Evolutionary conservation across 2,888 invertebrate species (phyloP), one percentile per base, ranked within the genome.

Genomic region (Agrenia bidenticulata): DNA sequence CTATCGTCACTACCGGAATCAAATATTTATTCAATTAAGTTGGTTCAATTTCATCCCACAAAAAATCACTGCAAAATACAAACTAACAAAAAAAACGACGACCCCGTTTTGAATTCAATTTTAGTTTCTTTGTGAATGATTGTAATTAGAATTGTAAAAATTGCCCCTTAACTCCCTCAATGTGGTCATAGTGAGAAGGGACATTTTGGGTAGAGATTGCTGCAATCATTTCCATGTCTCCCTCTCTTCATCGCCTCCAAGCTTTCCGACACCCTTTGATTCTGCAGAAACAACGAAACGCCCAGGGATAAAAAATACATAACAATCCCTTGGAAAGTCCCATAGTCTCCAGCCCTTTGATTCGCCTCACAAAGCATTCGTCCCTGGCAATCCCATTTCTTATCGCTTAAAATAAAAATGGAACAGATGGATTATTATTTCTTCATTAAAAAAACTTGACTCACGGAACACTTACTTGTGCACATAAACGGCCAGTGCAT

Each of bases 171-270:
- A 15, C 45, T n/a, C 45, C 45, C 4, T 5, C 15, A 15, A 17
- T 23, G 51, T 23, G 24, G 21, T 67, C 62, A 70, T 41, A 73
- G 55, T 17, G 71, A 75, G 42, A 72, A 70, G 15, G 75, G 75
- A 57, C 75, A 75, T 27, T 66, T 49, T 11, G 73, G 70, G 55
- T 73, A 75, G 11, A 55, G 63, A 7, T 56, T 45, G 5, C 49
- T 23, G 57, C 75, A 75, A 42, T 75, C 70, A 19, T 66, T 62
- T 5, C 75, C 75, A 17, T 67, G 67, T 24, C 75, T 37, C 45
- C 75, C 75, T 59, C 59, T 59, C 58, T 64, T 70, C 75, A 75
- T 75, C 21, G 75, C 75, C 39, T 71, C 73, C 68, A 75, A 69
- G 39, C 75, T 73, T 15, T 73, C 70, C 1, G 71, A 69, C 1